Base-by-base conservation (phyloP, 2,113 vertebrate genomes). In the Dolichotis patagonum region DNA sequence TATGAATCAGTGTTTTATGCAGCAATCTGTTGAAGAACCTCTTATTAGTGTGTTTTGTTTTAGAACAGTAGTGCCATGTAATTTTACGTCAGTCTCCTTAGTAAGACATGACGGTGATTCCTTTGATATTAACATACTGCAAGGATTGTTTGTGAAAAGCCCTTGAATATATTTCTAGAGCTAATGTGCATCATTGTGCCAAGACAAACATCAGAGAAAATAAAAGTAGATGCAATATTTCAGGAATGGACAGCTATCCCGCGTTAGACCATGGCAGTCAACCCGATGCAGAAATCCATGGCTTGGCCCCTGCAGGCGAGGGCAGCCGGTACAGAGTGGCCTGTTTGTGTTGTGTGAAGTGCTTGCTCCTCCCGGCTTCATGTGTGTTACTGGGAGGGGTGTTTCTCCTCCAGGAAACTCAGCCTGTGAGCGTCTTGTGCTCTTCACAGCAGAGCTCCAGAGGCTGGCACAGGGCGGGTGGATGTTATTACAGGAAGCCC, bases 161-260 rank as follows among this genome's bases (percentile, higher is more conserved):
- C 94, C 86, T 94, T 84, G 82, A 85, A 81, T 90, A 22, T 41
- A 93, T 91, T 96, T 96, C 54, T 24, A 94, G 65, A 77, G 12
- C 52, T 81, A 86, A 89, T 41, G 65, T 41, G 75, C 3, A 90
- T 75, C 38, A 43, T 73, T 81, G 3, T 94, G 78, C 52, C 71
- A 90, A 82, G 52, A 82, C 78, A 91, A 77, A 77, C 52, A 43
- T 13, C 82, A 26, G 12, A 69, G 13, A 46, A 88, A 82, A 88
- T 83, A 92, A 80, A 96, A 94, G 71, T 84, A 30, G 16, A 77
- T 96, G n/a, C 92, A n/a, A 67, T 88, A 91, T 82, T 88, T 96
- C 9, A 60, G 85, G 69, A 65, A 88, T 80, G 30, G 90, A 56
- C 2, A 73, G 1, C 65, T 85, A 19, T 90, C 80, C 63, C n/a